Conservation (phyloP, 2,113 vertebrate genomes). For the Campylorhamphus procurvoides region DNA sequence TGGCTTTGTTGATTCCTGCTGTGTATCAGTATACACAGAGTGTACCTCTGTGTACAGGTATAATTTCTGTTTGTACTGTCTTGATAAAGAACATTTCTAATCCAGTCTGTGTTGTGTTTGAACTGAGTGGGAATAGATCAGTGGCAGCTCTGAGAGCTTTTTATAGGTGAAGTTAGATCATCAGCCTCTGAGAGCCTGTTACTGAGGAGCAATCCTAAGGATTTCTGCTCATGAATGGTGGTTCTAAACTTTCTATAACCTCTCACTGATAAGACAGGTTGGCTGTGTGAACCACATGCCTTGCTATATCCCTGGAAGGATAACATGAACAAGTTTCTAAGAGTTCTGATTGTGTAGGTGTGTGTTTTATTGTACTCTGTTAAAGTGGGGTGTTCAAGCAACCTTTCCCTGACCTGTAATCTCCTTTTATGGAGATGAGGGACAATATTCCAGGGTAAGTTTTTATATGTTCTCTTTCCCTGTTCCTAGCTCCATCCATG, state of each 20-base stretch:
- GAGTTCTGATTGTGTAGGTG: not conserved
- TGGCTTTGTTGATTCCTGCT: not conserved
- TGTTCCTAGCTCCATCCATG: rapidly evolving
- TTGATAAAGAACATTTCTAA: not conserved
- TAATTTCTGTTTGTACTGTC: not conserved
- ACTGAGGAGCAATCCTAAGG: not conserved
- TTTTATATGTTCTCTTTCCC: rapidly evolving
- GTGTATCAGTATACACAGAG: not conserved
- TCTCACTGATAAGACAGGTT: not conserved
- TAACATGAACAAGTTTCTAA: rapidly evolving
- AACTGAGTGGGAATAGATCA: not conserved
- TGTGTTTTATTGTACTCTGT: not conserved
- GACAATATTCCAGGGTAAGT: not conserved
- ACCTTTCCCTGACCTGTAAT: not conserved
- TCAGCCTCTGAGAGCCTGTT: not conserved
- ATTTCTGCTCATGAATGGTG: not conserved
- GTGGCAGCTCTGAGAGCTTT: not conserved
- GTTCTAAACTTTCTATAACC: not conserved
- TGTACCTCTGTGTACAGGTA: not conserved
- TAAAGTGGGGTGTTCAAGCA: not conserved
- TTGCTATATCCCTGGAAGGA: not conserved
- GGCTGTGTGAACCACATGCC: rapidly evolving
- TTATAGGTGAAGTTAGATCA: not conserved
- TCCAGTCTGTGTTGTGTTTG: not conserved
- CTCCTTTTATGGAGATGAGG: rapidly evolving